These are phyloP conservation scores for Anarrhichthys ocellatus DNA, from an alignment of 2,113 vertebrate genomes.

Conservation along the genomic window DNA sequence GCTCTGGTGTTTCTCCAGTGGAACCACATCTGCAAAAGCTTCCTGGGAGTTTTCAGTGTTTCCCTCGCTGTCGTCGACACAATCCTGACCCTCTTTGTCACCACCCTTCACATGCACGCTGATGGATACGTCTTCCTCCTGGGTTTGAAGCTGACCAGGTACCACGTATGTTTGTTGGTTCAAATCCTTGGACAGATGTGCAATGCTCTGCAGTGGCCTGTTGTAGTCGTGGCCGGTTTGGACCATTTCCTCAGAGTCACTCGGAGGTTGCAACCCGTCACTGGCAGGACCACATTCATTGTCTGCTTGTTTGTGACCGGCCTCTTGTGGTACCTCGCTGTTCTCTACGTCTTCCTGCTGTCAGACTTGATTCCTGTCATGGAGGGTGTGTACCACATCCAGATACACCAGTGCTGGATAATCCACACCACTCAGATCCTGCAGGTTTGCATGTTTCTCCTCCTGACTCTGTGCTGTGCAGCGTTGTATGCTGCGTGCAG, in stretches of 20 bases:
- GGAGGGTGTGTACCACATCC: conserved; percentile 26
- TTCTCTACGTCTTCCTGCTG: conserved; percentile 77
- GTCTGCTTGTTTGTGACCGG: conserved; percentile 62
- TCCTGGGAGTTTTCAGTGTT: conserved; percentile 85
- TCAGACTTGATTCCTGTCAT: conserved; percentile 60
- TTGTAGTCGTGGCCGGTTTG: conserved; percentile 76
- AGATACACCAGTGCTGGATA: conserved; percentile 76
- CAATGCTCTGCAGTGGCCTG: conserved; percentile 80
- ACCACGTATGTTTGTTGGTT: conserved; percentile 87
- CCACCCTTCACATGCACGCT: conserved; percentile 73
- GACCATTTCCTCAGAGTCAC: conserved; percentile 82
- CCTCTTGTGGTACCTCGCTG: conserved; percentile 77
- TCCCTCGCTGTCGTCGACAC: conserved; percentile 85
- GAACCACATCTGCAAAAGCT: conserved; percentile 68
- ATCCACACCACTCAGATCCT: conserved; percentile 77
- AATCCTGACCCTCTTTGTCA: conserved; percentile 70
- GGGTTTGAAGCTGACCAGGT: conserved; percentile 82
- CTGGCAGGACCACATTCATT: conserved; percentile 41
- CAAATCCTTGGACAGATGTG: conserved; percentile 84
- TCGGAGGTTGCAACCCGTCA: conserved; percentile 6
- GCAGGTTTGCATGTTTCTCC: conserved; percentile 75
- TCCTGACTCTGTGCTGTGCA: conserved; percentile 65
- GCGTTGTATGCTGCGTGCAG: conserved; percentile 50
- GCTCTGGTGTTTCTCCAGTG: conserved; percentile 80
- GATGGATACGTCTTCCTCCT: conserved; percentile 74